Conservation (phyloP, 2,797 vertebrate species). For the Borostomias antarcticus region DNA sequence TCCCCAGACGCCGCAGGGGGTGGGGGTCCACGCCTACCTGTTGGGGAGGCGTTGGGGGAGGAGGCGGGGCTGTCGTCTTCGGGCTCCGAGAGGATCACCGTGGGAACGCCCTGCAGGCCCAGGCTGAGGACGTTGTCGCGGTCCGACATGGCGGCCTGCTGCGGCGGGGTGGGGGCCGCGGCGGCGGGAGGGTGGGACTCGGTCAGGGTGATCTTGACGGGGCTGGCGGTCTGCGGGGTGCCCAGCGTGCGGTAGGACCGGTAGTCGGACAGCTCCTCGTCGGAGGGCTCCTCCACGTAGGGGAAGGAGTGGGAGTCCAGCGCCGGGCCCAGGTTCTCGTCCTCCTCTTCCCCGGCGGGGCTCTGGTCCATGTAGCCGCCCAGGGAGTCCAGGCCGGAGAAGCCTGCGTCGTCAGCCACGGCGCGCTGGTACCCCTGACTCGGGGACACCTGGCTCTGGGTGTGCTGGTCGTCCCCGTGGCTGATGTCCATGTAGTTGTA, state of each 20-base stretch:
- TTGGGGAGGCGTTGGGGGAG: conserved; percentile 87
- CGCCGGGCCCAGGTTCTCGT: conserved; percentile 70
- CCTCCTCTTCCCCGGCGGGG: conserved; percentile 59
- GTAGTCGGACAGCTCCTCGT: conserved; percentile 80
- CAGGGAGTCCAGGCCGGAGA: conserved; percentile 55
- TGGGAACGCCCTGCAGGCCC: conserved; percentile 89
- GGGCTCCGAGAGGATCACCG: conserved; percentile 91
- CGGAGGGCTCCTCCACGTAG: conserved; percentile 82
- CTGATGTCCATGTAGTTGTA: conserved; percentile 98
- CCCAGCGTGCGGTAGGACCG: conserved; percentile 73
- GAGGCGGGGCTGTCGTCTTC: conserved; percentile 96
- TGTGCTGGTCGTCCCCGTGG: conserved; percentile 78
- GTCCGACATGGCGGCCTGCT: conserved; percentile 67
- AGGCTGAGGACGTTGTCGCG: conserved; percentile 84
- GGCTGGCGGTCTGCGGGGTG: conserved; percentile 76
- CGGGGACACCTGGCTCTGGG: conserved; percentile 13
- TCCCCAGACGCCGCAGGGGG: no score
- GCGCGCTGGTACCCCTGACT: conserved; percentile 61
- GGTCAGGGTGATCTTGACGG: conserved; percentile 90
- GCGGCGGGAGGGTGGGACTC: conserved; percentile 67
- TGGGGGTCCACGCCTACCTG: conserved; percentile 71
- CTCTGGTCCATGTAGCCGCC: conserved; percentile 76
- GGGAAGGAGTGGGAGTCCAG: conserved; percentile 81
- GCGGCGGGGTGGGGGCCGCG: conserved; percentile 44
- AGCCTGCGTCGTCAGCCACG: conserved; percentile 62